Percentiles rank a stretch among this genome's conserved stretches.
Conservation (phyloP, 37 sponge, comb jelly and placozoan genomes). For the Hexactinellida sp. region DNA sequence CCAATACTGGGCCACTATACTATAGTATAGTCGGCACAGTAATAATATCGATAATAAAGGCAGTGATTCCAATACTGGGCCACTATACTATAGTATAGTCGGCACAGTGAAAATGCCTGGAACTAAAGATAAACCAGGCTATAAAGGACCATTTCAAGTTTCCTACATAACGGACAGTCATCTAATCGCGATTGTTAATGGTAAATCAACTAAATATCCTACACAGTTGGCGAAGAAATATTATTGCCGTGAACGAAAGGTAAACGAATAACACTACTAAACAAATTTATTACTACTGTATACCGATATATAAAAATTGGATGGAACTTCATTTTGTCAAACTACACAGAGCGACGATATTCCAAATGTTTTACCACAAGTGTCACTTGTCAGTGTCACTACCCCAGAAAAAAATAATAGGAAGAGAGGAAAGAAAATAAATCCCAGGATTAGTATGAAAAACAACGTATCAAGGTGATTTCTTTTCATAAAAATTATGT, state of each 20-base stretch:
- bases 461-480: too few relatives aligned
- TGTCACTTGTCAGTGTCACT: not conserved
- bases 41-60: too few relatives aligned
- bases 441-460: not conserved
- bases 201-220: not conserved
- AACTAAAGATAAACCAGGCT: not conserved
- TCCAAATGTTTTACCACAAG: not conserved
- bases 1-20: too few relatives aligned
- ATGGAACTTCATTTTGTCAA: too few relatives aligned
- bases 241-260: not conserved
- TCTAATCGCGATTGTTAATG: not conserved
- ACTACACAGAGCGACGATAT: not conserved
- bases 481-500: too few relatives aligned
- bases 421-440: not conserved
- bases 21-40: too few relatives aligned
- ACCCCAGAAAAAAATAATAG: not conserved
- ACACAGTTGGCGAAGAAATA: not conserved
- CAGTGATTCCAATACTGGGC: too few relatives aligned
- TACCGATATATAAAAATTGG: too few relatives aligned
- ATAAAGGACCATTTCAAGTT: not conserved
- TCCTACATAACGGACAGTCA: not conserved
- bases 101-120: not conserved
- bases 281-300: too few relatives aligned
- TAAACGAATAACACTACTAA: not conserved
- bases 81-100: too few relatives aligned